A percentile compares a stretch with the other conserved stretches of the same genome.
Conservation (phyloP, 2,113 vertebrate genomes). For the Bubalus kerabau region DNA sequence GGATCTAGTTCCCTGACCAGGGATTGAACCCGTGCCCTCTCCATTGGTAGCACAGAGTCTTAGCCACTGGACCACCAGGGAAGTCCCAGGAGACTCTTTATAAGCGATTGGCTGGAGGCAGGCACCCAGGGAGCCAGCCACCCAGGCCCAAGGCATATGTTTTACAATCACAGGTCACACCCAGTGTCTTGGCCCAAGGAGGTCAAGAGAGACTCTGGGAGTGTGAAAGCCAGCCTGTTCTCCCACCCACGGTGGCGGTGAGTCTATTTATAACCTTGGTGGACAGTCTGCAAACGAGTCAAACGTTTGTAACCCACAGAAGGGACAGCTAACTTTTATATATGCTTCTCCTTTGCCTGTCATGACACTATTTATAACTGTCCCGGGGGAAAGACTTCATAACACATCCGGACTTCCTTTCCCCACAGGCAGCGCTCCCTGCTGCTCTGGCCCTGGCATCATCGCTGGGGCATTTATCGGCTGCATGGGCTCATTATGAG, state of each 20-base stretch:
- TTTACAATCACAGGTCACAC: background rate
- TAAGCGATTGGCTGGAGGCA: background rate
- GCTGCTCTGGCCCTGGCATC: background rate
- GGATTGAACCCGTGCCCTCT: background rate
- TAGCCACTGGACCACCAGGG: background rate
- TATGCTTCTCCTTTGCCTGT: background rate
- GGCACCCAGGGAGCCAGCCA: background rate
- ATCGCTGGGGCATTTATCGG: background rate
- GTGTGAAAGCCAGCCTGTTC: background rate
- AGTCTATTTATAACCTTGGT: slow-evolving; percentile 37
- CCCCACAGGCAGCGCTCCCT: background rate
- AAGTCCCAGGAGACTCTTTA: background rate
- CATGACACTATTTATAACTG: slow-evolving; percentile 38
- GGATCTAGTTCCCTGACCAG: background rate
- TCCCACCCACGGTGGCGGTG: background rate
- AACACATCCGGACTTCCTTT: background rate
- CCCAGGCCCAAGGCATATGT: background rate
- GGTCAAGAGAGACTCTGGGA: background rate
- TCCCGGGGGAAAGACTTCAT: background rate
- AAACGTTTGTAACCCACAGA: background rate
- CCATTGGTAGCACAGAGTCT: background rate
- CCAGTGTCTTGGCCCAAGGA: background rate
- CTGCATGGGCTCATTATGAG: background rate
- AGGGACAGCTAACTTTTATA: background rate
- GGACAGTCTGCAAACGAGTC: slow-evolving; percentile 14